phyloP scores from a whole-genome alignment of 37 sponge, comb jelly and placozoan species.

The Halisarca cf. caerulea region DNA sequence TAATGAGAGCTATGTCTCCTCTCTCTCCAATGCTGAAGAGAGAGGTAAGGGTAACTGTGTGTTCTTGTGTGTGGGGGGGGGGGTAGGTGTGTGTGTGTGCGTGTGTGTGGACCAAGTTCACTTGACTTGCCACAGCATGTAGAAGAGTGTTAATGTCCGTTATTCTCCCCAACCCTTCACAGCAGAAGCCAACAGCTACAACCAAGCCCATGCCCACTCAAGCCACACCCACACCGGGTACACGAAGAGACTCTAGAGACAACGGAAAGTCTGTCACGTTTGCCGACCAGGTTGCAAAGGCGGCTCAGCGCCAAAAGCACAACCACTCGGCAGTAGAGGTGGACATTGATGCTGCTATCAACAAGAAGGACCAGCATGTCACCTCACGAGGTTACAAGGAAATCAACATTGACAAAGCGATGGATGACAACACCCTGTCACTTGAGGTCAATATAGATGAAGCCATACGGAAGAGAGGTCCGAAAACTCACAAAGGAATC shows the following conservation, averaged over 20 bases:
- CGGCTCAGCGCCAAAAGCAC: not conserved
- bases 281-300: slow-evolving; percentile 15
- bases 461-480: slow-evolving; percentile 28
- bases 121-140: too few species aligned
- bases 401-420: slow-evolving; percentile 21
- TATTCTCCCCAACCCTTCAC: too few species aligned
- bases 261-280: slow-evolving; percentile 10
- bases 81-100: too few species aligned
- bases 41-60: slow-evolving; percentile 10
- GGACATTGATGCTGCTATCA: slow-evolving; percentile 30
- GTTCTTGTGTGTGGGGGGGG: not conserved
- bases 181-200: too few species aligned
- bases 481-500: slow-evolving; percentile 1
- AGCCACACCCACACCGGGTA: too few species aligned
- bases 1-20: slow-evolving; percentile 16
- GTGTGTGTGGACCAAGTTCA: too few species aligned
- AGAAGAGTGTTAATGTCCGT: too few species aligned
- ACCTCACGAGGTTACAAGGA: not conserved
- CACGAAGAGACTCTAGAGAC: not conserved
- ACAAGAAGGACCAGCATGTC: not conserved
- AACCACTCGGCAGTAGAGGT: not conserved
- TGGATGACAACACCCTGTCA: not conserved
- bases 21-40: slow-evolving; percentile 23
- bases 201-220: too few species aligned
- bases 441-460: slow-evolving; percentile 22